Percentiles rank a stretch among this genome's conserved stretches.
phyloP scores from a whole-genome alignment of 2,113 vertebrate species.

The Gila orcuttii region DNA sequence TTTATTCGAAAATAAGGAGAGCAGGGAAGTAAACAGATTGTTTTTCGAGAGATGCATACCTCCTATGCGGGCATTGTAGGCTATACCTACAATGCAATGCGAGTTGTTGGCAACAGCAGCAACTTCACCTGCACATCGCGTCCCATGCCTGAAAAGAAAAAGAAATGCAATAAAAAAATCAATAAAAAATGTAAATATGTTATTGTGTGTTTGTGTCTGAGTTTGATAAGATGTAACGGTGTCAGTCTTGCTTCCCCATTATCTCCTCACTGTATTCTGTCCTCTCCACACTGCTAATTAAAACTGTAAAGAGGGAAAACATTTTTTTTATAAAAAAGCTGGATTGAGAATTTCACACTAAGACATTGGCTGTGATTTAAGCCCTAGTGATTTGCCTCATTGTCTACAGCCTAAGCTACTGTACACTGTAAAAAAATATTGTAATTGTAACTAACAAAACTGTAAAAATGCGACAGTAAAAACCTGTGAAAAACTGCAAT shows the following conservation, averaged over 20 bases:
- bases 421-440: too few relatives aligned
- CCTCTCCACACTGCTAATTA: neutral
- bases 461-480: too few relatives aligned
- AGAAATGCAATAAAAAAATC: neutral
- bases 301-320: neutral
- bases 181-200: neutral
- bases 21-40: neutral
- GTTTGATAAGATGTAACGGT: neutral
- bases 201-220: neutral
- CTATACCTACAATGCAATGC: conserved; percentile 89
- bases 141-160: conserved; percentile 82
- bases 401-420: neutral
- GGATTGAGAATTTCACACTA: neutral
- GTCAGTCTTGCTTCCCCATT: neutral
- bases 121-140: conserved; percentile 91
- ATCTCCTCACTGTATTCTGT: neutral
- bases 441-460: too few relatives aligned
- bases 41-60: conserved; percentile 72
- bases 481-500: too few relatives aligned
- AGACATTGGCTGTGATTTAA: neutral
- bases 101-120: conserved; percentile 91
- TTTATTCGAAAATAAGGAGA: neutral
- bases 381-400: neutral
- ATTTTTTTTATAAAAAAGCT: too few relatives aligned
- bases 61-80: conserved; percentile 90